Percentiles rank a stretch among this genome's conserved stretches.
Conservation (phyloP, 2,888 invertebrate species). For the Galeopsomyia nigrocyanea region DNA sequence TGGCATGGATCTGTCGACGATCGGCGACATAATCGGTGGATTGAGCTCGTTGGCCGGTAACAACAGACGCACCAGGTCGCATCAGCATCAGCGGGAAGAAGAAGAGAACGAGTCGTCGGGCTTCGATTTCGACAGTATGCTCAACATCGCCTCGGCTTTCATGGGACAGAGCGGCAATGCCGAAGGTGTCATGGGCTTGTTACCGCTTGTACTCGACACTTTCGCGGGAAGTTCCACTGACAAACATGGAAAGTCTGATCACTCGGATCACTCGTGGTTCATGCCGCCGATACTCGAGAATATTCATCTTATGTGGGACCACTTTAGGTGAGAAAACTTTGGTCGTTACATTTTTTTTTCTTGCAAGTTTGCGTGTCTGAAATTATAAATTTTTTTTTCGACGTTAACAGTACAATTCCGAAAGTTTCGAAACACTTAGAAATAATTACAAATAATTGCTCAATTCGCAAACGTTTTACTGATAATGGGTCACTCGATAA, state of each 20-base stretch:
- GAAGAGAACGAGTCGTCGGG: conserved; percentile 34
- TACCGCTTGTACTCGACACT: conserved; percentile 79
- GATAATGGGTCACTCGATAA: too few species aligned
- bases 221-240: conserved; percentile 76
- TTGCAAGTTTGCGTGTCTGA: too few species aligned
- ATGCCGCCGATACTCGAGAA: conserved; percentile 80
- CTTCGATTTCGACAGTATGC: conserved; percentile 59
- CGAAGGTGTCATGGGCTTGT: conserved; percentile 72
- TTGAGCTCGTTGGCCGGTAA: conserved; percentile 19
- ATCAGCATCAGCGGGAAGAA: conserved; percentile 6
- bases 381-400: too few species aligned
- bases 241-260: conserved; percentile 74
- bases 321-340: conserved; percentile 74
- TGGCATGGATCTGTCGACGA: conserved; percentile 57
- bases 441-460: too few species aligned
- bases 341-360: background rate
- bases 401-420: too few species aligned
- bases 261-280: conserved; percentile 78
- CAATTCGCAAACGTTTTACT: too few species aligned
- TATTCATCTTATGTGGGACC: conserved; percentile 82
- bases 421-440: too few species aligned
- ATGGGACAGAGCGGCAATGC: conserved; percentile 65
- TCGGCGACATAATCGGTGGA: conserved; percentile 50
- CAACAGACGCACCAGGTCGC: background rate
- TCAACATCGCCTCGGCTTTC: conserved; percentile 61